Base-by-base conservation (phyloP, 2,888 invertebrate genomes). In the Hirudinaria manillensis region DNA sequence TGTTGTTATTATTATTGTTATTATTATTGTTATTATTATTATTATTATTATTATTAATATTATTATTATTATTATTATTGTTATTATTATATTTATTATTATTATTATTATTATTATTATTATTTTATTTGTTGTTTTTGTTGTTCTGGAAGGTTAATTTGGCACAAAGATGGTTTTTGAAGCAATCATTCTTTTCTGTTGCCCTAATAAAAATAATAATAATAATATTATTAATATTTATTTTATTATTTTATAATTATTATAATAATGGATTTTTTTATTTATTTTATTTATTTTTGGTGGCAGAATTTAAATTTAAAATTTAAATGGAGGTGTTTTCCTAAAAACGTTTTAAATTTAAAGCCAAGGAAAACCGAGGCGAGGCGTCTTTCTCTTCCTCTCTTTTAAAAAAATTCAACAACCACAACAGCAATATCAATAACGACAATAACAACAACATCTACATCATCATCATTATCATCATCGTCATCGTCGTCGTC, bases 381-480 rank as follows among this genome's bases (percentile, higher is more conserved):
- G n/a, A n/a, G n/a, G n/a, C n/a, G n/a, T n/a, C n/a, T n/a, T n/a
- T n/a, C n/a, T n/a, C n/a, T n/a, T n/a, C n/a, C n/a, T n/a, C n/a
- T n/a, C n/a, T n/a, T n/a, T n/a, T n/a, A n/a, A n/a, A n/a, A n/a
- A n/a, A n/a, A n/a, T n/a, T 67, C 67, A 34, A 6, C 29, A 67
- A 4, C 21, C 3, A 6, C 67, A 67, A 10, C 67, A 21, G 6
- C 29, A 34, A 29, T 51, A 56, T 56, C 21, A 70, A 29, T 27
- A 32, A 29, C n/a, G n/a, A 21, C 16, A 38, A 38, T 10, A 6
- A 38, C 38, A 38, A 24, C 56, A 56, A 3, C 56, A 56, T 16
- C 56, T 7, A 3, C 56, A 56, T 56, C 56, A 56, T 56, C 56
- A 56, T 56, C 56, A 56, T 56, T 16, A 56, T 56, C 56, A 16